Percentiles rank a stretch among this genome's conserved stretches.
phyloP scores from a whole-genome alignment of 37 sponge, comb jelly and placozoan species.

The Bolinopsis microptera region DNA sequence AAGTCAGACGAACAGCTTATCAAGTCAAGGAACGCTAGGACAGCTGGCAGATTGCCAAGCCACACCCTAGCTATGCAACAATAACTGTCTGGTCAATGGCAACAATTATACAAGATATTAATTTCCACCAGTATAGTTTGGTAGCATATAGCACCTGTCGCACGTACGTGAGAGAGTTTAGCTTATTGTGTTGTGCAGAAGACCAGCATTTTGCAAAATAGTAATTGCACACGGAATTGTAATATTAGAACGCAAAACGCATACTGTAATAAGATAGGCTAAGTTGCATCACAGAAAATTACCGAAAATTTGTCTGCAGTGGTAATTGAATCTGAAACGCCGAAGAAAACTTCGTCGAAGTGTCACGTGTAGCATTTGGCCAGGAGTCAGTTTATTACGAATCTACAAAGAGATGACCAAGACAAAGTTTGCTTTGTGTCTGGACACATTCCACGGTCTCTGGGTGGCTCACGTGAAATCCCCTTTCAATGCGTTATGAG shows the following conservation, averaged over 20 bases:
- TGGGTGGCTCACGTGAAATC: slow-evolving; percentile 6
- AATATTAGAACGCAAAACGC: neutral
- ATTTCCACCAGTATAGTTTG: neutral
- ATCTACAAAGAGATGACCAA: slow-evolving; percentile 10
- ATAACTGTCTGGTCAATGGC: slow-evolving; percentile 9
- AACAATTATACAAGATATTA: neutral
- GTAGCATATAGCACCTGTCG: too few species aligned
- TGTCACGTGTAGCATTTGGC: neutral
- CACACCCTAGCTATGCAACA: slow-evolving; percentile 15
- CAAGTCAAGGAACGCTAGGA: slow-evolving; percentile 7
- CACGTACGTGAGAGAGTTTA: too few species aligned
- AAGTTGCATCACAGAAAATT: neutral
- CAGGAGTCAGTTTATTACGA: neutral
- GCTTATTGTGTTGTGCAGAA: too few species aligned
- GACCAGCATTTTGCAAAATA: too few species aligned
- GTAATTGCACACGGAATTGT: neutral
- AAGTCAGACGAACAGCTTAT: neutral
- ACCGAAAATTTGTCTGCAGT: neutral
- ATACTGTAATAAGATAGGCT: neutral
- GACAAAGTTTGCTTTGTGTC: slow-evolving; percentile 37
- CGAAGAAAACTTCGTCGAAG: neutral
- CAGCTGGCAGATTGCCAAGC: slow-evolving; percentile 31
- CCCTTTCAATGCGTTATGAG: neutral
- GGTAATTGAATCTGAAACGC: neutral
- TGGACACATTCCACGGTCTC: neutral